Evolutionary conservation across 2,113 vertebrate species (phyloP).

Genomic region (Onychorhynchus coronatus): DNA sequence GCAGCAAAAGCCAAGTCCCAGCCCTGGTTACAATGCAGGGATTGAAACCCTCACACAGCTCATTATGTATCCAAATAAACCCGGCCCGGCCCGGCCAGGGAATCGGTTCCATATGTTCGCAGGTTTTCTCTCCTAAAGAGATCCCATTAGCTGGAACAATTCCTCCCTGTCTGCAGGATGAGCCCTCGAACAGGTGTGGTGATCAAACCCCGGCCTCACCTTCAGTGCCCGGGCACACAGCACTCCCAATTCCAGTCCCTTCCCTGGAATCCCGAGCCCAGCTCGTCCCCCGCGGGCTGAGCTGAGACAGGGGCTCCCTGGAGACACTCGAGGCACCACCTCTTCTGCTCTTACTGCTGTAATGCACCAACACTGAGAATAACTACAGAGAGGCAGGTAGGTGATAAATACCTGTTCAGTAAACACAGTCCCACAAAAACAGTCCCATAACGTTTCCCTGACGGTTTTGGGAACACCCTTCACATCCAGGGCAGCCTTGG

Average conservation of each 20-base stretch:
- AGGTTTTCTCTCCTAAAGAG: neutral
- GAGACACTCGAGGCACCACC: neutral
- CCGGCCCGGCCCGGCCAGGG: neutral
- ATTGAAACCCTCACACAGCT: neutral
- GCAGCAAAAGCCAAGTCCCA: neutral
- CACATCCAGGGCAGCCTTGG: neutral
- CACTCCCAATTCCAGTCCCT: neutral
- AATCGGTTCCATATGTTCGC: neutral
- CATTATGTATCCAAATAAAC: neutral
- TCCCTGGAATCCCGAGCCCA: neutral
- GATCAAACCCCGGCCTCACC: neutral
- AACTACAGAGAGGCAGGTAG: neutral
- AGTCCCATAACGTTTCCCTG: neutral
- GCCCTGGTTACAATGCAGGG: neutral
- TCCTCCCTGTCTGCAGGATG: neutral
- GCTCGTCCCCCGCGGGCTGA: neutral
- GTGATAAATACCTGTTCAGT: neutral
- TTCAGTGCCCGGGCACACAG: neutral
- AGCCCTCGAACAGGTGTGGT: neutral
- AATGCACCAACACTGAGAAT: neutral
- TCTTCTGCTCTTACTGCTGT: neutral
- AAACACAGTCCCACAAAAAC: neutral
- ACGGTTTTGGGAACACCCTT: neutral
- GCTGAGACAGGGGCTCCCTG: neutral
- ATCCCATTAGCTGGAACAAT: neutral